Evolutionary conservation across 2,888 invertebrate genomes (phyloP).

Genomic region (Chymomyza procnemis): DNA sequence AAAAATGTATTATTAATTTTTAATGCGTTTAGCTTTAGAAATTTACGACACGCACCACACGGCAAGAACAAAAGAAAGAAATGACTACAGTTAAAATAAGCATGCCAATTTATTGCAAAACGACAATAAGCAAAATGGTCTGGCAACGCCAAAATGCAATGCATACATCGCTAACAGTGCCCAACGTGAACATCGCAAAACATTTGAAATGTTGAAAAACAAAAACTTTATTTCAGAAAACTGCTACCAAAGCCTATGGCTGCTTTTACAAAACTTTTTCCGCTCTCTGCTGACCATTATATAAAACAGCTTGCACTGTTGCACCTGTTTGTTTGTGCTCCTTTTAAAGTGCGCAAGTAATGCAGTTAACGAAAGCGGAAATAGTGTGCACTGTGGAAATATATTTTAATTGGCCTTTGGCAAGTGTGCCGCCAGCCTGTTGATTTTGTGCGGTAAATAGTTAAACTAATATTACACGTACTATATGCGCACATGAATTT

Average conservation of each 20-base stretch:
- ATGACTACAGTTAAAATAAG: neutral
- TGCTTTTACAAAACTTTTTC: neutral
- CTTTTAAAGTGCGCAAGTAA: slow-evolving; percentile 26
- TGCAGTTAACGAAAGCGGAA: slow-evolving; percentile 53
- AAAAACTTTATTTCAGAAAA: neutral
- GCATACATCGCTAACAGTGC: neutral
- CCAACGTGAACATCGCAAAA: neutral
- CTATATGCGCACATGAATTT: slow-evolving; percentile 20
- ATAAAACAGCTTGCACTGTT: slow-evolving; percentile 18
- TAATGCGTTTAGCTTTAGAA: neutral
- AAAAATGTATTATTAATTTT: no score
- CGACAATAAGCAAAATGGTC: neutral
- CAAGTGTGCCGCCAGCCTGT: slow-evolving; percentile 14
- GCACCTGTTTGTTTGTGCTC: slow-evolving; percentile 21
- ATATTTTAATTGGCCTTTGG: slow-evolving; percentile 56
- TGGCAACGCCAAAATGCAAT: neutral
- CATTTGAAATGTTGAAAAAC: neutral
- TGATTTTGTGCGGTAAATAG: no score
- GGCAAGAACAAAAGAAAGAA: neutral
- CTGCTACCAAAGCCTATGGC: neutral
- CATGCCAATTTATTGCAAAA: neutral
- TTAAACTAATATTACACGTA: neutral
- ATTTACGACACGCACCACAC: neutral
- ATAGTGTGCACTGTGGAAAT: slow-evolving; percentile 47
- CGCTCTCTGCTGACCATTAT: slow-evolving; percentile 23